Conservation (phyloP, 2,797 vertebrate genomes). For the Oophaga sylvatica region DNA sequence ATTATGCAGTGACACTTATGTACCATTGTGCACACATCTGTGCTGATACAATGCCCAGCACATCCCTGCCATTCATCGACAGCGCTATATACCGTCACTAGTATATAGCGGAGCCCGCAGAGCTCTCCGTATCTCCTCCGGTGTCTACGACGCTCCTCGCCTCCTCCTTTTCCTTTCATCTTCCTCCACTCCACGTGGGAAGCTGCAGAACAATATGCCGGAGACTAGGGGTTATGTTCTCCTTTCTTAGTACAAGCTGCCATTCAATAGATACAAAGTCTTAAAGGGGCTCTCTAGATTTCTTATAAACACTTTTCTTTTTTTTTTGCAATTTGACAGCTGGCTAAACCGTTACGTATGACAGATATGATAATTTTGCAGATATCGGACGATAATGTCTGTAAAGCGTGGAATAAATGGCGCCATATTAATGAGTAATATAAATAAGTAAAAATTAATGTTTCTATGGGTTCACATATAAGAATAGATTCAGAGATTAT, state of each 20-base stretch:
- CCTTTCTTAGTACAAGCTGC: neutral
- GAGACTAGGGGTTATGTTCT: neutral
- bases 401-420: no score
- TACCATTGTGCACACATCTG: neutral
- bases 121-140: neutral
- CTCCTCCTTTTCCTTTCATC: conserved; percentile 31
- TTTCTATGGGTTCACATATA: no score
- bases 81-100: neutral
- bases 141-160: neutral
- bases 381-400: no score
- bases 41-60: no score
- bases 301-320: neutral
- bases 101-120: neutral
- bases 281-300: neutral
- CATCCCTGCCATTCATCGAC: neutral
- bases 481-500: no score
- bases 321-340: no score
- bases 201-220: conserved; percentile 8
- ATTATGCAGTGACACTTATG: neutral
- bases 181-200: conserved; percentile 44
- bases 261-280: neutral
- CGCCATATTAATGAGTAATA: no score
- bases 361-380: no score
- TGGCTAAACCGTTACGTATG: no score
- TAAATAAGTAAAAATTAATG: no score